Evolutionary conservation across 1,140 invertebrate species (phyloP).

Genomic region (Scylla paramamosain): DNA sequence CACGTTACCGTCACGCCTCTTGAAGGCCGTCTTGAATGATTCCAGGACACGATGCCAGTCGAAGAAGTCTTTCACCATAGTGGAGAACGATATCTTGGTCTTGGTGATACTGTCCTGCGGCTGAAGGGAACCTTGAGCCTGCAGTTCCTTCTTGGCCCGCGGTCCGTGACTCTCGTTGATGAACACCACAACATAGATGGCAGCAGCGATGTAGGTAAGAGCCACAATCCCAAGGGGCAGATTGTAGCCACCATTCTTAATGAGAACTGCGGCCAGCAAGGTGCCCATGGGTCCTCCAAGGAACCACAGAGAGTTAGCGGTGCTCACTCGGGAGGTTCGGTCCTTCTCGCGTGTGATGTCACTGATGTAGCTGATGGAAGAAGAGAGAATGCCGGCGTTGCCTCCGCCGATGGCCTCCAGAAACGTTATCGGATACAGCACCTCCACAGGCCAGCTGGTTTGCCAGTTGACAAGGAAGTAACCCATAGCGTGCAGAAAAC

Average conservation of each 20-base stretch:
- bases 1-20: slow-evolving; percentile 63
- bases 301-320: slow-evolving; percentile 74
- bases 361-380: slow-evolving; percentile 71
- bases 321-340: slow-evolving; percentile 67
- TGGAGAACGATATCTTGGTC: neutral
- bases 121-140: slow-evolving; percentile 46
- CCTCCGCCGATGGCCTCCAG: slow-evolving; percentile 71
- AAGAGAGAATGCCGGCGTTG: slow-evolving; percentile 71
- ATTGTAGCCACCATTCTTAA: slow-evolving; percentile 68
- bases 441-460: slow-evolving; percentile 62
- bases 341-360: slow-evolving; percentile 67
- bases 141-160: slow-evolving; percentile 63
- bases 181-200: slow-evolving; percentile 68
- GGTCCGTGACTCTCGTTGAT: slow-evolving; percentile 76
- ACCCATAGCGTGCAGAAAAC: slow-evolving; percentile 59
- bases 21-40: slow-evolving; percentile 75
- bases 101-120: neutral
- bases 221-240: slow-evolving; percentile 65
- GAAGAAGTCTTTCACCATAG: slow-evolving; percentile 72
- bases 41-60: slow-evolving; percentile 71
- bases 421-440: slow-evolving; percentile 54
- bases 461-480: slow-evolving; percentile 72
- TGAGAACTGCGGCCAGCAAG: slow-evolving; percentile 58
- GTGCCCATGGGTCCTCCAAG: slow-evolving; percentile 72
- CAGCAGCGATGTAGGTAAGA: slow-evolving; percentile 53